Evolutionary conservation across 2,797 vertebrate species (phyloP), one percentile per base, ranked within the genome.

Genomic region (Menidia menidia): DNA sequence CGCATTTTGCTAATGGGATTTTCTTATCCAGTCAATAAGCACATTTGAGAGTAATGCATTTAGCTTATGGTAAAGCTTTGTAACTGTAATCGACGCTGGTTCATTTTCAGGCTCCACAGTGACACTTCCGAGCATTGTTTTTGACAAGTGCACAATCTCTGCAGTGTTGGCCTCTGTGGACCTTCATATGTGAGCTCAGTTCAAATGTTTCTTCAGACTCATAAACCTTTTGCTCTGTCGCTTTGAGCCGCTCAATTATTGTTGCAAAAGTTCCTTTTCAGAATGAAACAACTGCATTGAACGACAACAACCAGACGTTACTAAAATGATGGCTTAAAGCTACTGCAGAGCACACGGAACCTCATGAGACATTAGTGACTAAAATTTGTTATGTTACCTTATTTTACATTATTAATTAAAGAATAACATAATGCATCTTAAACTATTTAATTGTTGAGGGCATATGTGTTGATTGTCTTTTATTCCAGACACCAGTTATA

Each of bases 1-100:
- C 73, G 25, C 31, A 64, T 82, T 73, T 60, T 52, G 19, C 47
- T 85, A 79, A 88, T 88, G 64, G 77, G 75, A 82, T 90, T 88
- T 80, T 60, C 69, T 31, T 12, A 44, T 25, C 59, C 76, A 65
- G 71, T 84, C 83, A 86, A 74, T 84, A 80, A 80, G 44, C 62
- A 73, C 35, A 76, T 86, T 87, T 80, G 30, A 59, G 61, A 75
- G 41, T 73, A 82, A 85, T 75, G 69, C 48, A 57, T 83, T 86
- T 81, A 76, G 42, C 54, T 51, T 41, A 15, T 54, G 59, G 72
- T 50, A 81, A 70, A 74, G 77, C 50, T 25, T 62, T 32, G 0
- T 77, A 77, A 77, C 53, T 67, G 19, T 57, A 43, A 76, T 73
- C 25, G 1, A 52, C 61, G 71, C 11, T 70, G 75, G 60, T 83